Base-by-base conservation (phyloP, 2,797 vertebrate species). In the Rachycentron canadum region DNA sequence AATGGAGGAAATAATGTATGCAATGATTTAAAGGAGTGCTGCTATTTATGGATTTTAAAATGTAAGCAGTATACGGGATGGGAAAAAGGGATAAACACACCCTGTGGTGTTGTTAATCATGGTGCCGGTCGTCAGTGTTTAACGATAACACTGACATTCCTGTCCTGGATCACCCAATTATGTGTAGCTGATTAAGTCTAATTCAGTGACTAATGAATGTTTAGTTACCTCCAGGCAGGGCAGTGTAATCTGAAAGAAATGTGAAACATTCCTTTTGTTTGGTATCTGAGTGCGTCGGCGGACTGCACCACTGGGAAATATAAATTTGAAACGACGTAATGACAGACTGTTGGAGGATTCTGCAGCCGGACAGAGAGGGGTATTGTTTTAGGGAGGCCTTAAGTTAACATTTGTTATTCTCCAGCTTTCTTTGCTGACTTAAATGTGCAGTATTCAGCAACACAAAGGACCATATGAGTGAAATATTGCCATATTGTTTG, bases 401-500 rank as follows among this genome's bases (percentile, higher is more conserved):
- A 71, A 73, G 57, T 81, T 88, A 86, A 91, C 92, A 75, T 90
- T 90, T 89, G 84, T 89, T 85, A 76, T 67, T 77, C 80, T 81
- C 40, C 26, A 41, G 63, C 85, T 82, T 82, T 91, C 83, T 90
- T 84, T 73, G 57, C 58, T 55, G 85, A 85, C 88, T 84, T 85
- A 87, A 90, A 90, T 81, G 63, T 84, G 84, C 66, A 68, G 75
- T 11, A 57, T 69, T 85, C 78, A 85, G 73, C 49, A 58, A 73
- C 82, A 91, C 85, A 91, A 88, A 89, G 70, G 83, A 66, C 76
- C 69, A 62, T 81, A 71, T 30, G 84, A 83, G 80, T 91, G 88
- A 92, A 89, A 87, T 89, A 91, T 90, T 79, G 88, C 74, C 74
- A n/a, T n/a, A n/a, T n/a, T 88, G 79, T 91, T 88, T 83, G 81